These are phyloP conservation scores for Australoheros scitulus DNA, from an alignment of 2,113 vertebrate genomes.

Conservation along the genomic window DNA sequence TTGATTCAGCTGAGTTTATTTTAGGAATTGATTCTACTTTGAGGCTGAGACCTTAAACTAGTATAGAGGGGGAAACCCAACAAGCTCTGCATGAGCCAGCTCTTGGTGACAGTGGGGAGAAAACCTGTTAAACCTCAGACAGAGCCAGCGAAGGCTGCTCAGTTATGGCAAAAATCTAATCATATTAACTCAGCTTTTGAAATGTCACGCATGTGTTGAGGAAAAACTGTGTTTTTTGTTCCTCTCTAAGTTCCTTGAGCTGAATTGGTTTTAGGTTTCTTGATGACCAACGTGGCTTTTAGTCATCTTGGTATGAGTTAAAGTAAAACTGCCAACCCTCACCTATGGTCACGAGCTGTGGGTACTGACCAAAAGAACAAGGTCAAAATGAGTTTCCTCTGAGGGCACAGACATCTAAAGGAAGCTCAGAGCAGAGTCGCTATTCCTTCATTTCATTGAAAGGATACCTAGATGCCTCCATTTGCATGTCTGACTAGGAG, in stretches of 20 bases:
- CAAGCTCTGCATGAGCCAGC: neutral
- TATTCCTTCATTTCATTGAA: rapidly evolving
- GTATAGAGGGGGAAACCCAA: too few relatives aligned
- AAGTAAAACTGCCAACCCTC: neutral
- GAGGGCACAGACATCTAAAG: rapidly evolving
- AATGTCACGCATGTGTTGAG: neutral
- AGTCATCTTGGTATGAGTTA: neutral
- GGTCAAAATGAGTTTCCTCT: neutral
- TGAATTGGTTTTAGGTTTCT: neutral
- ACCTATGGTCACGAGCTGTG: neutral
- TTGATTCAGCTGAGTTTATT: neutral
- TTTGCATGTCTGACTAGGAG: neutral
- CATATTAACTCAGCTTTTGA: neutral
- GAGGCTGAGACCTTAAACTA: neutral
- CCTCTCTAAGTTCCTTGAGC: too few relatives aligned
- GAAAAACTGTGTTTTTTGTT: too few relatives aligned
- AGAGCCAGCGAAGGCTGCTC: neutral
- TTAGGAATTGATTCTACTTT: neutral
- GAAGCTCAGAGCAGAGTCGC: rapidly evolving
- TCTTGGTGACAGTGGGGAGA: neutral
- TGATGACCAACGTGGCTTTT: neutral
- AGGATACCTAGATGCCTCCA: neutral
- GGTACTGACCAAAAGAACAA: neutral
- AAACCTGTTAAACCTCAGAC: neutral
- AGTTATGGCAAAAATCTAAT: neutral